Conservation (phyloP, 2,888 invertebrate species). For the Caenorhabditis imperialis region DNA sequence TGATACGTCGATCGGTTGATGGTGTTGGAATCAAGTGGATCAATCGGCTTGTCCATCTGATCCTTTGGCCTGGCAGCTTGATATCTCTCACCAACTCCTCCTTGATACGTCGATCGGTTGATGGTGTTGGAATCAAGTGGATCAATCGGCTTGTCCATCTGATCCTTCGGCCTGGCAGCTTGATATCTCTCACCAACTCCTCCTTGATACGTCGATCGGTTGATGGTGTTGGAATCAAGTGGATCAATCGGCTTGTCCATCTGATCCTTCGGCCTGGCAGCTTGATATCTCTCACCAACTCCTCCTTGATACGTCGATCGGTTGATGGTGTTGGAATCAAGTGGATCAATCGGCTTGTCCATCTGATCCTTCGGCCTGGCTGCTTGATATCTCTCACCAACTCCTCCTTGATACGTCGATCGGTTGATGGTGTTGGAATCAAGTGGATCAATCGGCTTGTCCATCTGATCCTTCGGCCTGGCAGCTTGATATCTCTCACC, state of each 20-base stretch:
- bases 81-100: constrained; percentile 11
- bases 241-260: no score
- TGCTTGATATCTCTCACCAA: constrained; percentile 4
- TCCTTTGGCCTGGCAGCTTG: constrained; percentile 5
- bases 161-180: constrained; percentile 5
- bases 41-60: constrained; percentile 8
- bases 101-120: constrained; percentile 20
- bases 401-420: constrained; percentile 17
- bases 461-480: constrained; percentile 8
- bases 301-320: constrained; percentile 19
- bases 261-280: constrained; percentile 6
- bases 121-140: constrained; percentile 2
- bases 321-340: constrained; percentile 8
- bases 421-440: constrained; percentile 9
- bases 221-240: constrained; percentile 7
- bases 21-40: background rate
- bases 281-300: constrained; percentile 5
- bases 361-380: constrained; percentile 10
- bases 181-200: constrained; percentile 9
- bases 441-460: no score
- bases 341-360: no score
- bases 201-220: constrained; percentile 17
- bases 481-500: constrained; percentile 5
- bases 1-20: constrained; percentile 20
- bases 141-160: no score